Base-by-base conservation (phyloP, 2,888 invertebrate species). In the Drosophila anomalata region DNA sequence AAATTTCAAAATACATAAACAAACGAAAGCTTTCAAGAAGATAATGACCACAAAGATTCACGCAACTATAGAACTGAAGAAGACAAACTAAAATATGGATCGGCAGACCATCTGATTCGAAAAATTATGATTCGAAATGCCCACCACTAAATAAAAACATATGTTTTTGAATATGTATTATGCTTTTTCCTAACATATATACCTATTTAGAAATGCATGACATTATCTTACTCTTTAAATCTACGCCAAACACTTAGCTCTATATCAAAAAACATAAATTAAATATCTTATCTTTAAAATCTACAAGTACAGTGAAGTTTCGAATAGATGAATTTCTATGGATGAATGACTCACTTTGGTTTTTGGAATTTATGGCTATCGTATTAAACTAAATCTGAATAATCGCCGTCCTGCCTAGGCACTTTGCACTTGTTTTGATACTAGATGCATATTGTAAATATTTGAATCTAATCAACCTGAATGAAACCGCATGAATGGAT, bases 391-490 rank as follows among this genome's bases (percentile, higher is more conserved):
- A 59, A 48, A 46, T 55, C 54, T 20, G 31, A 57, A 31, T 33
- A 20, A 47, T 41, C 46, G 22, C 11, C 33, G 11, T 4, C 4
- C 12, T 12, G 14, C 2, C n/a, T 33, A 33, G 14, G 4, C 42
- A 24, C 5, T 26, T 42, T 36, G 57, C 17, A 57, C 51, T 29
- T 12, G 1, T 14, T 62, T 22, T 9, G 7, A 33, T 29, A 56
- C 11, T 39, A 2, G 14, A 48, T 60, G 6, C 26, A 50, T 26
- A 42, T 31, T 42, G 42, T 42, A 53, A 22, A 59, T 53, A 53
- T 63, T 63, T 61, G 51, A 56, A 60, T 56, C 57, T 60, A 39
- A 60, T 60, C 46, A 46, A 17, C 7, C 17, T 11, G 14, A 24
- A 7, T n/a, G 31, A 41, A 20, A 6, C 12, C 14, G 20, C 29